Base-by-base conservation (phyloP, 2,888 invertebrate genomes). In the Ceraclea dissimilis region DNA sequence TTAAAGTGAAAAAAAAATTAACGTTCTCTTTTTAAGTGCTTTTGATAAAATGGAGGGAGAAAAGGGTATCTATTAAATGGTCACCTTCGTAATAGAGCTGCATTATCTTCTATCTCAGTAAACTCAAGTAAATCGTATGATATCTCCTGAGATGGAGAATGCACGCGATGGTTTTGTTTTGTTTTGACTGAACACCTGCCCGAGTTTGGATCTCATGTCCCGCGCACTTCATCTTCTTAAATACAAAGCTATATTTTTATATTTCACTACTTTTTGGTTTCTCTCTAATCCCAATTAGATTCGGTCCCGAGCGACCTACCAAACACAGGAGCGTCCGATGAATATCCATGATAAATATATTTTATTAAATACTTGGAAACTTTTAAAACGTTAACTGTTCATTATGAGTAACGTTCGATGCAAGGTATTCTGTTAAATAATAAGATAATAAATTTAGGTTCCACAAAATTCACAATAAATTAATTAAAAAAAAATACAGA, bases 131-230 rank as follows among this genome's bases (percentile, higher is more conserved):
- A 39, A 13, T 13, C 39, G 4, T 5, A 39, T 49, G 44, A 39
- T 39, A 50, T 52, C 19, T 56, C 44, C 46, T 50, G 34, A 49
- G 19, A 48, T 50, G 39, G 51, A 11, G n/a, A 51, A 20, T 39
- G 13, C 39, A 39, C 39, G 39, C 13, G 39, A 8, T 16, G 4
- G 8, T 16, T 13, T n/a, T 4, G 8, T 39, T 39, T 39, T 39
- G 46, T 46, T n/a, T n/a, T 46, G 43, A 51, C 4, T 54, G 54
- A 48, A 54, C 54, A 54, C 54, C 54, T 54, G 54, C 54, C 48
- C 49, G 54, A 54, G 34, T 17, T 34, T 21, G 52, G 18, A 46
- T 34, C 47, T 54, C 47, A 33, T 53, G 53, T 48, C 22, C 53
- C 53, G 53, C 53, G 53, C 47, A 47, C 44, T 53, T 53, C 47